Conservation (phyloP, 2,888 invertebrate genomes). For the Mythimna pallens region DNA sequence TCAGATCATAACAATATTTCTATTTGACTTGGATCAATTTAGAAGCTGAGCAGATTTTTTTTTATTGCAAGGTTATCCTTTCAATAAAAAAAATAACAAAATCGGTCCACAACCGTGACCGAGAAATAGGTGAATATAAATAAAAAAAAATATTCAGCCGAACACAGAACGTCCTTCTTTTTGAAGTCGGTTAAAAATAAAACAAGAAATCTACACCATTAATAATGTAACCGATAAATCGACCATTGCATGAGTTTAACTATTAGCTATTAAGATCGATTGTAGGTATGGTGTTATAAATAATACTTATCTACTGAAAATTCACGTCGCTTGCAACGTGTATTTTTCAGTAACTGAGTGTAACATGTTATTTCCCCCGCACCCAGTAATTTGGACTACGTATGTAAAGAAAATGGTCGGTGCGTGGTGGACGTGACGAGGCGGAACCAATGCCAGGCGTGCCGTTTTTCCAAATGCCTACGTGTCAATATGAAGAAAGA, state of each 20-base stretch:
- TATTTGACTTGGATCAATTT: too few relatives aligned
- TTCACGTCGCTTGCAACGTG: neutral
- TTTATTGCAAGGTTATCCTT: too few relatives aligned
- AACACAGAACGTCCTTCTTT: too few relatives aligned
- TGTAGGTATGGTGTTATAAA: neutral
- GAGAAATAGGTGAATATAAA: too few relatives aligned
- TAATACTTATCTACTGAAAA: neutral
- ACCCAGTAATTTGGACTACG: constrained; percentile 95
- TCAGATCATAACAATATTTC: too few relatives aligned
- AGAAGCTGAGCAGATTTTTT: too few relatives aligned
- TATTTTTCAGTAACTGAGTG: neutral
- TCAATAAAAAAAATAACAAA: too few relatives aligned
- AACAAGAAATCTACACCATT: neutral
- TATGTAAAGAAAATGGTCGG: constrained; percentile 96
- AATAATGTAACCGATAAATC: constrained; percentile 1
- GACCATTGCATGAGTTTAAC: neutral
- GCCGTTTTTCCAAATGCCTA: constrained; percentile 97
- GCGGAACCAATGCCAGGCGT: constrained; percentile 98
- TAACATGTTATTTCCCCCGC: constrained; percentile 43
- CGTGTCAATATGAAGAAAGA: constrained; percentile 98
- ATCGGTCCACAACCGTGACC: too few relatives aligned
- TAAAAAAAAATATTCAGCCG: too few relatives aligned
- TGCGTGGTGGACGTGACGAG: constrained; percentile 98
- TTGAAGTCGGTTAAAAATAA: too few relatives aligned
- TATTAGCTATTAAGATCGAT: neutral